Base-by-base conservation (phyloP, 2,113 vertebrate species). In the Festucalex cinctus region DNA sequence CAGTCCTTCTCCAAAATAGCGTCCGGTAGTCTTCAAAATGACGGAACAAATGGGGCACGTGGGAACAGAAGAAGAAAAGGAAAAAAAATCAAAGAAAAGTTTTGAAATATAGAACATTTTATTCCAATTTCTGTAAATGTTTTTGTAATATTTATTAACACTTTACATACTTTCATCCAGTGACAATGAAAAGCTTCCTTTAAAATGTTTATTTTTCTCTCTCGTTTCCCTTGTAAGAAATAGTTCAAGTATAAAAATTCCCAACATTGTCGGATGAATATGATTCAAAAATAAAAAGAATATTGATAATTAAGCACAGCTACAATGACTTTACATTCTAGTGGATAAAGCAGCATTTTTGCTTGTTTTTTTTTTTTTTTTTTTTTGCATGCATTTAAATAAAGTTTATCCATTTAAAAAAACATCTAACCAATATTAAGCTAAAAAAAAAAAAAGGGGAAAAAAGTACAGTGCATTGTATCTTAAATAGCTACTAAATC, bases 181-280 rank as follows among this genome's bases (percentile, higher is more conserved):
- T 95, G 94, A 95, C 93, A 92, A 93, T 92, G 92, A 94, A 95
- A 93, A 93, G 93, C 92, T 91, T 94, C 91, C 91, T 92, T n/a
- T 94, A 92, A 94, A 96, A 95, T 93, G 89, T 90, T 83, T 86
- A 77, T 80, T 85, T 62, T 63, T 86, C 91, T 93, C 92, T 94
- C 90, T 93, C 94, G 93, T 95, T 94, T 98, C 95, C 96, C 96
- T 97, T 97, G 95, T 98, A 98, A 93, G 95, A 98, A 97, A 97
- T 94, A 95, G 93, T 98, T 97, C 95, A 98, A 98, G 96, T 98
- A 98, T 98, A 97, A 98, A 95, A 95, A 91, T 89, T 92, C 94
- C 94, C 93, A 93, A 97, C 94, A 98, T 94, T 96, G 95, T 97
- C 97, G 96, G 93, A 94, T 95, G 94, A 94, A 89, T 88, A 86